These are phyloP conservation scores for Yponomeuta plumbellus DNA, from an alignment of 2,888 invertebrate species.

Conservation along the genomic window DNA sequence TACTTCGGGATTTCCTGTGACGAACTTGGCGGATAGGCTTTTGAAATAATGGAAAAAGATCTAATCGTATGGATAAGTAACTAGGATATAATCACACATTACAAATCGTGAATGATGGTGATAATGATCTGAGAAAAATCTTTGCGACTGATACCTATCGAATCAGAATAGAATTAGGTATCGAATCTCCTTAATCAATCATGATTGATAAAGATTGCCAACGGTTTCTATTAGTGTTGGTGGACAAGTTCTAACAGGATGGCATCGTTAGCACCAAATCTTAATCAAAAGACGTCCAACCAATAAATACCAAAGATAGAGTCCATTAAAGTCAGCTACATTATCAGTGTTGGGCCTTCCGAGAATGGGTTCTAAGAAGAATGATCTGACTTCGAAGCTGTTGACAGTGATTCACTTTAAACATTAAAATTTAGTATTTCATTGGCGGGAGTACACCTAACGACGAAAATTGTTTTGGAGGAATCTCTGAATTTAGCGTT, in stretches of 20 bases:
- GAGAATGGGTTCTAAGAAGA: slow-evolving; percentile 3
- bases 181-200: no score
- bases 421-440: background rate
- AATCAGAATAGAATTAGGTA: no score
- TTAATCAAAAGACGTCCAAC: background rate
- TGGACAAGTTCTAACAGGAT: background rate
- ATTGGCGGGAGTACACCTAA: background rate
- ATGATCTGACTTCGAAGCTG: background rate
- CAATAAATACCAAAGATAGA: background rate
- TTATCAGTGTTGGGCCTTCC: background rate
- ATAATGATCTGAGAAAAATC: no score
- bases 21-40: slow-evolving; percentile 21
- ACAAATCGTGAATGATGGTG: no score
- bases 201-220: background rate
- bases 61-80: background rate
- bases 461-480: background rate
- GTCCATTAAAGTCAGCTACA: background rate
- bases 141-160: no score
- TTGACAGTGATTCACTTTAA: slow-evolving; percentile 15
- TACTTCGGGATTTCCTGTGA: slow-evolving; percentile 55
- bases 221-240: background rate
- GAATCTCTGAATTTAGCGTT: no score
- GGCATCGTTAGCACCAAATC: background rate
- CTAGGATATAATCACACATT: no score
- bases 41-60: background rate